Conservation (phyloP, 2,113 vertebrate genomes). For the Cyanistes caeruleus region DNA sequence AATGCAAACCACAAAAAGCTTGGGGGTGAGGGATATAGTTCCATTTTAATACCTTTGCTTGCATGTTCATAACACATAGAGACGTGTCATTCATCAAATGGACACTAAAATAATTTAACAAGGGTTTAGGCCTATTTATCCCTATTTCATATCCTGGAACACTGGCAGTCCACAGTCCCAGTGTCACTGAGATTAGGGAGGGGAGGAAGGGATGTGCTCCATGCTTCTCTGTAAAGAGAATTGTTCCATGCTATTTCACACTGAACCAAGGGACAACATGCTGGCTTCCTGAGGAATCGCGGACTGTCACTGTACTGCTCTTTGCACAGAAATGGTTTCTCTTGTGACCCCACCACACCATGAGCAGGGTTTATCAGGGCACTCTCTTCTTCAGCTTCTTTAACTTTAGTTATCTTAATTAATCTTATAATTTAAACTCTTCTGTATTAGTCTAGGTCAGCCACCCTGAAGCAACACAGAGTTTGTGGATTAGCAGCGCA, state of each 20-base stretch:
- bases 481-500: background rate
- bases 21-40: background rate
- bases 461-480: background rate
- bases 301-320: fast-evolving
- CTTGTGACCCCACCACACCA: background rate
- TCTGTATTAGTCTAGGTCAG: background rate
- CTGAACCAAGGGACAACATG: background rate
- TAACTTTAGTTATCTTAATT: background rate
- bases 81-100: background rate
- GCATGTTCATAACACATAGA: background rate
- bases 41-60: background rate
- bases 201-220: background rate
- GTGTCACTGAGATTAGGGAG: background rate
- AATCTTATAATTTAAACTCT: background rate
- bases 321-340: background rate
- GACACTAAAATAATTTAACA: background rate
- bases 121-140: background rate
- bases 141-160: background rate
- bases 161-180: fast-evolving
- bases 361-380: background rate
- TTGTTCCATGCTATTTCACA: background rate
- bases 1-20: background rate
- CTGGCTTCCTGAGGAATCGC: background rate
- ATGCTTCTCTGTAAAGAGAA: background rate
- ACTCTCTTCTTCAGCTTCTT: background rate